Base-by-base conservation (phyloP, 2,888 invertebrate genomes). In the Pogonocherus hispidulus region DNA sequence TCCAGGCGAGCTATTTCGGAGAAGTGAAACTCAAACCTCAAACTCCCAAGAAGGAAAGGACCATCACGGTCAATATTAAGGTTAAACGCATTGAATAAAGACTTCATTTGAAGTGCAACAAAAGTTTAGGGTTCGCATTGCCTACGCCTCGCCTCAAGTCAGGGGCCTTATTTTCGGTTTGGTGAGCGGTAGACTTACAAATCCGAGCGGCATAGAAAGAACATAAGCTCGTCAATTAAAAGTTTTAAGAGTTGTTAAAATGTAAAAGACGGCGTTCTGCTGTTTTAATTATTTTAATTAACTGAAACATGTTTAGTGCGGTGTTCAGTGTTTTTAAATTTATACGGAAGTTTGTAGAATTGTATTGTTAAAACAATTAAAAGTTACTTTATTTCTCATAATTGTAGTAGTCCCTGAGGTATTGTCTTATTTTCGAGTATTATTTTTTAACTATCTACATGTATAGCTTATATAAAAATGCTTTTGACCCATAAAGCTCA, bases 281-380 rank as follows among this genome's bases (percentile, higher is more conserved):
- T 41, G 41, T n/a, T 41, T 41, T 41, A 41, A 41, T 41, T 41
- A 41, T 41, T 41, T 41, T 41, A 41, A 41, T 41, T 41, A 41
- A 41, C n/a, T 41, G n/a, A n/a, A 41, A 41, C 41, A 14, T 41
- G n/a, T 5, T n/a, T 41, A 11, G 41, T 1, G 8, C 11, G 32
- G 32, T 32, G 32, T 32, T 3, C 11, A 16, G 14, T 41, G 41
- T 14, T 41, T 41, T 8, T 14, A 27, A 27, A 5, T 27, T 27
- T 27, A 5, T 5, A 27, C 4, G 8, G 27, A 8, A 27, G 3
- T 27, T 8, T 27, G 27, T 27, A 5, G 8, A 3, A 8, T 27
- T 27, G 27, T 27, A 27, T 8, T 27, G 27, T 27, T 27, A 8
- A 5, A 3, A 5, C 27, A 27, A 5, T 27, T n/a, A n/a, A n/a